Base-by-base conservation (phyloP, 1,140 invertebrate species). In the Cydia strobilella region DNA sequence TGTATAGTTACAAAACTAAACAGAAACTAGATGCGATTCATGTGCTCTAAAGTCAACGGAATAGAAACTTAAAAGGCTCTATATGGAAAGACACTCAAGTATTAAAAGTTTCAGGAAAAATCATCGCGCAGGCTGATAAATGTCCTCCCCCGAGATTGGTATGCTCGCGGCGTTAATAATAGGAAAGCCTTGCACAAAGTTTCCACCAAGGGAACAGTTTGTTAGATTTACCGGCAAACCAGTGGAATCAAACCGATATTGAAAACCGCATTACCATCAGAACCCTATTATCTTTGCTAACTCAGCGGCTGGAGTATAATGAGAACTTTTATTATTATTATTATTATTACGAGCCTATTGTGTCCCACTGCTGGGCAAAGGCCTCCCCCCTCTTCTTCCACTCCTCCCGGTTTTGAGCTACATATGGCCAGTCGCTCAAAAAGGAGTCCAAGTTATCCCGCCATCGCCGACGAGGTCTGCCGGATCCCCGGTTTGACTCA, bases 271-370 rank as follows among this genome's bases (percentile, higher is more conserved):
- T 59, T 59, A 59, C 54, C 54, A 59, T 59, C 6, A 59, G 54
- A 59, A 59, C 54, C 54, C 54, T 59, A 59, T 59, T 59, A 59
- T 6, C 18, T 20, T 54, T 59, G 18, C 54, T 20, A 10, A 23
- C 54, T 59, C n/a, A 18, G n/a, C 48, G 48, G 48, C 48, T 59
- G n/a, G 54, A 59, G 18, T 59, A 20, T 59, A 59, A 59, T 59
- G 54, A 23, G 54, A 59, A 59, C 54, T 59, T 54, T 59, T 59
- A 59, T n/a, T n/a, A n/a, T n/a, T n/a, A n/a, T n/a, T n/a, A n/a
- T n/a, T n/a, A n/a, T n/a, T n/a, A n/a, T n/a, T n/a, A n/a, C n/a
- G n/a, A n/a, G n/a, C n/a, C n/a, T n/a, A n/a, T n/a, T n/a, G n/a
- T n/a, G n/a, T n/a, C n/a, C n/a, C n/a, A n/a, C n/a, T n/a, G n/a